These are phyloP conservation scores for Siphonodentalium dalli DNA, from an alignment of 2,888 invertebrate genomes.

Conservation along the genomic window DNA sequence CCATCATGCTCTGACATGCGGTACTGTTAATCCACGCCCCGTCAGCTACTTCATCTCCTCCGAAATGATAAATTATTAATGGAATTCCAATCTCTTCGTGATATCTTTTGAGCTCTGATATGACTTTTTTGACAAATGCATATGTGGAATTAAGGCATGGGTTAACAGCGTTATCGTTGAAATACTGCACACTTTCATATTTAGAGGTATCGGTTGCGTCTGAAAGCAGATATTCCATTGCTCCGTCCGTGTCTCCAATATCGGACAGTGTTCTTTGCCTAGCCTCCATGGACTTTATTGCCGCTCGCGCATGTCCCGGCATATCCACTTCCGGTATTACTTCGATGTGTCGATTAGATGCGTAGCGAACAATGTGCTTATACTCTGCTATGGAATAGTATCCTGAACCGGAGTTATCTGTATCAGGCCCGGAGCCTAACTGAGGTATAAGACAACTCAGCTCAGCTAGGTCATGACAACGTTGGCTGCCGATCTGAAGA, in stretches of 20 bases:
- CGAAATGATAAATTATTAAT: constrained; percentile 17
- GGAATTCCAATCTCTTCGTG: constrained; percentile 14
- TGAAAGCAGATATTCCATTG: constrained; percentile 10
- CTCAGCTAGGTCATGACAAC: constrained; percentile 50
- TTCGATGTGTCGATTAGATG: constrained; percentile 46
- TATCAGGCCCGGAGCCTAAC: constrained; percentile 51
- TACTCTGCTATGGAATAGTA: constrained; percentile 51
- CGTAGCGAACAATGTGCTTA: constrained; percentile 50
- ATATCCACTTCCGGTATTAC: constrained; percentile 59
- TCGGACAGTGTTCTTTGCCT: constrained; percentile 4
- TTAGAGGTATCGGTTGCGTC: constrained; percentile 26
- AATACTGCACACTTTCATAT: constrained; percentile 32
- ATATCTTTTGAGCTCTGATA: constrained; percentile 14
- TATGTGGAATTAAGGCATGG: constrained; percentile 27
- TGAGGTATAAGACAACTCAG: constrained; percentile 47
- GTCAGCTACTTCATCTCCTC: constrained; percentile 22
- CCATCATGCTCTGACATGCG: constrained; percentile 17
- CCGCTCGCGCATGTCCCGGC: constrained; percentile 40
- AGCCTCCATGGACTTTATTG: constrained; percentile 35
- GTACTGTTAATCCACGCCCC: constrained; percentile 34
- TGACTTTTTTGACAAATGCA: constrained; percentile 15
- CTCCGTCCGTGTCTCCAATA: constrained; percentile 7
- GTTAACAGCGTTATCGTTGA: constrained; percentile 37
- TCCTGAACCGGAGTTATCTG: constrained; percentile 46
- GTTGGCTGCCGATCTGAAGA: constrained; percentile 47